A percentile compares a stretch with the other conserved stretches of the same genome.
phyloP scores from a whole-genome alignment of 1,140 invertebrate genomes.

The Drosophila lacertosa region DNA sequence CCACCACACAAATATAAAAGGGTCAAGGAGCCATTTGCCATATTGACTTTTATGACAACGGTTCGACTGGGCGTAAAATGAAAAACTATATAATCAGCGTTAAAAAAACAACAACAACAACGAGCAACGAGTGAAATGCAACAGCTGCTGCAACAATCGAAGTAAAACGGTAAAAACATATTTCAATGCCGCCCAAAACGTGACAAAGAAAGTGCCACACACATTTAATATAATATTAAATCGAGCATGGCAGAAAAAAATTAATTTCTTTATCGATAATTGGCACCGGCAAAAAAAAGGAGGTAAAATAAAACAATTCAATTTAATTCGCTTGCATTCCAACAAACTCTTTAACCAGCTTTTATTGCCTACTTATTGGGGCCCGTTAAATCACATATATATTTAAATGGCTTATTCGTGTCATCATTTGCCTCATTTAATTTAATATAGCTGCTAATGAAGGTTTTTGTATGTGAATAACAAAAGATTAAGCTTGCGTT shows the following conservation, averaged over 20 bases:
- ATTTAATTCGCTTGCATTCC: too few species aligned
- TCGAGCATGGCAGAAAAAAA: constrained; percentile 9
- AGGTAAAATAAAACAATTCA: not conserved
- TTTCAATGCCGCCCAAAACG: constrained; percentile 38
- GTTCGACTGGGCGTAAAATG: constrained; percentile 39
- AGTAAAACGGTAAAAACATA: constrained; percentile 47
- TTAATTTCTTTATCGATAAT: constrained; percentile 46
- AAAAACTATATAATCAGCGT: constrained; percentile 78
- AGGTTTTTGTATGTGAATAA: too few species aligned
- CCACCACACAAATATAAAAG: constrained; percentile 47
- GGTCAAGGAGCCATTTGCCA: constrained; percentile 63
- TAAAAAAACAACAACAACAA: constrained; percentile 4
- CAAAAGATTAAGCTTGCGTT: too few species aligned
- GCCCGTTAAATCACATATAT: not conserved
- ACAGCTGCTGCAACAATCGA: constrained; percentile 74
- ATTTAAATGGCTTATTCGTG: not conserved
- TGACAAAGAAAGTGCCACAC: constrained; percentile 26
- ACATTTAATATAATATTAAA: constrained; percentile 41
- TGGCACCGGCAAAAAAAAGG: constrained; percentile 16
- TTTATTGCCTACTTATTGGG: not conserved
- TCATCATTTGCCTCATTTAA: not conserved
- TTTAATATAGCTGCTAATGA: not conserved
- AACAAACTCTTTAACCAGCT: not conserved
- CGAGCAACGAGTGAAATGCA: constrained; percentile 61
- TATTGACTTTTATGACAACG: constrained; percentile 77